phyloP scores from a whole-genome alignment of 2,113 vertebrate species.

The Lamprologus sp. region DNA sequence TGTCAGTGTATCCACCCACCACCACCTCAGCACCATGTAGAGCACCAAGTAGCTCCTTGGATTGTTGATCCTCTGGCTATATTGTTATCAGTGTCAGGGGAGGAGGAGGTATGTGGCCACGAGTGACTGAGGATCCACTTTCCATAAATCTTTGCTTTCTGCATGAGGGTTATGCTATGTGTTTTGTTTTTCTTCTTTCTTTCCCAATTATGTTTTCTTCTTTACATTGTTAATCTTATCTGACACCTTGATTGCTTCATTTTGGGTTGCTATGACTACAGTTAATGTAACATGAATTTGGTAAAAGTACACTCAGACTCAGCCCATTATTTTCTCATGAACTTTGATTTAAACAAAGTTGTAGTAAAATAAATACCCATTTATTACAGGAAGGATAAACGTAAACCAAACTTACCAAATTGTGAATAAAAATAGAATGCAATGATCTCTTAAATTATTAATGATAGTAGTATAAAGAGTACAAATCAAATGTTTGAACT shows the following conservation, averaged over 20 bases:
- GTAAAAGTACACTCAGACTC: background rate
- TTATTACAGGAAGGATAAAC: background rate
- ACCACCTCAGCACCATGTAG: background rate
- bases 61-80: conserved; percentile 1
- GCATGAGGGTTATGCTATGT: background rate
- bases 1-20: conserved; percentile 42
- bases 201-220: background rate
- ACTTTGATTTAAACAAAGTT: background rate
- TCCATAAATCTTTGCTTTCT: background rate
- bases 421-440: background rate
- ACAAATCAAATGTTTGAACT: background rate
- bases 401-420: background rate
- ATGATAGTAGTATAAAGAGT: background rate
- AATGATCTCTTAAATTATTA: background rate
- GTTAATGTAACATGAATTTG: background rate
- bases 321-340: background rate
- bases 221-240: accelerated
- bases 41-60: background rate
- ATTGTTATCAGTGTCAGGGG: background rate
- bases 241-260: background rate
- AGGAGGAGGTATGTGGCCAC: background rate
- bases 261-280: background rate
- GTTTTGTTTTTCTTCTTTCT: background rate
- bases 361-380: background rate
- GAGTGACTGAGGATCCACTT: background rate